These are phyloP conservation scores for Cariama cristata DNA, from an alignment of 2,113 vertebrate genomes.

Conservation along the genomic window DNA sequence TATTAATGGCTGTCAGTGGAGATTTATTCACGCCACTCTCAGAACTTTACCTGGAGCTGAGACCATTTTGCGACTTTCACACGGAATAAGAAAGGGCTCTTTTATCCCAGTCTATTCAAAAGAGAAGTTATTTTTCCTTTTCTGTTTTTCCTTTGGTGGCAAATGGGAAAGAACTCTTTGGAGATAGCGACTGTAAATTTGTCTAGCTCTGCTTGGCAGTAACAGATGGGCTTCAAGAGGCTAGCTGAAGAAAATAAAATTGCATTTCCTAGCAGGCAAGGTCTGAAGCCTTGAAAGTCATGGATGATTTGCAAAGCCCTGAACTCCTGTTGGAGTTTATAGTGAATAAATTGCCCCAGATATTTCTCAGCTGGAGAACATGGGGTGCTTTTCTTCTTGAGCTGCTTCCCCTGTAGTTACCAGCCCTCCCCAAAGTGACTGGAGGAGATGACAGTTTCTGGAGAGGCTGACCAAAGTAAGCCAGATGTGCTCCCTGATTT, in stretches of 20 bases:
- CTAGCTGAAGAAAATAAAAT: background rate
- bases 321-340: background rate
- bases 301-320: background rate
- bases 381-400: background rate
- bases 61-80: background rate
- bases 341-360: background rate
- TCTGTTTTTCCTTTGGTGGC: background rate
- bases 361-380: slow-evolving; percentile 27
- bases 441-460: background rate
- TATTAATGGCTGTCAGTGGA: background rate
- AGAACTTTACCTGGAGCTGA: slow-evolving; percentile 11
- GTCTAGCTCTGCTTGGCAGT: background rate
- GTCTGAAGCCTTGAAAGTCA: slow-evolving; percentile 8
- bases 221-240: background rate
- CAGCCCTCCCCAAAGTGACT: background rate
- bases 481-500: slow-evolving; percentile 3
- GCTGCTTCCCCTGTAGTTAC: background rate
- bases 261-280: slow-evolving; percentile 23
- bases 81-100: background rate
- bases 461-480: slow-evolving; percentile 27
- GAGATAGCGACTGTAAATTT: fast-evolving
- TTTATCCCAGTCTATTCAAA: background rate
- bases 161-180: background rate
- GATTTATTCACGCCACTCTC: background rate
- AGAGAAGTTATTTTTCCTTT: background rate